A percentile compares a stretch with the other conserved stretches of the same genome.
These are phyloP conservation scores for Willisornis vidua DNA, from an alignment of 2,113 vertebrate genomes.

Conservation along the genomic window DNA sequence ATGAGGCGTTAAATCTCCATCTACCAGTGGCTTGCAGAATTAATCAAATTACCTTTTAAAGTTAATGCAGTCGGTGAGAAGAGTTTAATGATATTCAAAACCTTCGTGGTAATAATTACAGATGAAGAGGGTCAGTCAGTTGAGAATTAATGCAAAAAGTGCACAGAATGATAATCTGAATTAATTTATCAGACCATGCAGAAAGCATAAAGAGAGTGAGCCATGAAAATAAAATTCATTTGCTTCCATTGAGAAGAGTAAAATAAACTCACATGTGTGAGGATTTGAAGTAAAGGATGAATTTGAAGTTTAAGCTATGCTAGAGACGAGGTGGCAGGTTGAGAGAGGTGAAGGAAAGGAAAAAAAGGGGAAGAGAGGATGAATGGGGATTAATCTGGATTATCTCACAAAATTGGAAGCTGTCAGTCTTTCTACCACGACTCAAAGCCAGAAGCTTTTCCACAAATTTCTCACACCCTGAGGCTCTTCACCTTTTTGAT, in stretches of 20 bases:
- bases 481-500: background rate
- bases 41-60: slow-evolving; percentile 82
- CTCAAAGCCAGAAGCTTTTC: background rate
- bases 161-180: slow-evolving; percentile 74
- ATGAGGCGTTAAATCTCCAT: slow-evolving; percentile 72
- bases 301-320: background rate
- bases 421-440: background rate
- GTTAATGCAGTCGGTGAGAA: slow-evolving; percentile 72
- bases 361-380: background rate
- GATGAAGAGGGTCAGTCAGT: slow-evolving; percentile 78
- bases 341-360: background rate
- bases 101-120: slow-evolving; percentile 79
- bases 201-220: slow-evolving; percentile 54
- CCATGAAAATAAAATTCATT: slow-evolving; percentile 64
- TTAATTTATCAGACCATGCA: slow-evolving; percentile 55
- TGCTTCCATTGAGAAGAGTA: slow-evolving; percentile 42
- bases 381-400: background rate
- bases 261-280: slow-evolving; percentile 44
- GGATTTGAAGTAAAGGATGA: slow-evolving; percentile 39
- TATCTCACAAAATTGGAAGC: background rate
- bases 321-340: background rate
- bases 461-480: background rate
- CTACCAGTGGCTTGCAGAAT: slow-evolving; percentile 71
- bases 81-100: slow-evolving; percentile 79
- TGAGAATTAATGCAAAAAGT: slow-evolving; percentile 78